Evolutionary conservation across 2,113 vertebrate species (phyloP).

Genomic region (Dicentrarchus labrax): DNA sequence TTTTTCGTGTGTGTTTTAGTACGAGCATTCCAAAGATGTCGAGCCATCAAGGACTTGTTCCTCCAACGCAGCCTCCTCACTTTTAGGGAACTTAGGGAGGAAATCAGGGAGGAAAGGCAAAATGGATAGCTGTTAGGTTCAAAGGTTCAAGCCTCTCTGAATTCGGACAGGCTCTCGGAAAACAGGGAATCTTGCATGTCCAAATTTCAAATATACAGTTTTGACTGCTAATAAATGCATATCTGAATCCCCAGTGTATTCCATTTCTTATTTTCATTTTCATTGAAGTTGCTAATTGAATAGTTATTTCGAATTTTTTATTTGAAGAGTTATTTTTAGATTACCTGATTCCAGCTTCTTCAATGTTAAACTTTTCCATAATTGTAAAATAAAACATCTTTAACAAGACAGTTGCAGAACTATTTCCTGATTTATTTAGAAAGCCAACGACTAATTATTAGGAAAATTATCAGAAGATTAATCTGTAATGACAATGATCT

Average conservation of each 20-base stretch:
- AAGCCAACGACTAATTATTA: no score
- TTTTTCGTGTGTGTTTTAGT: neutral
- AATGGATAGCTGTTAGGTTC: conserved; percentile 57
- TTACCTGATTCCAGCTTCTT: no score
- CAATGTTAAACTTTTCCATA: no score
- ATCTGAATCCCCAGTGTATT: neutral
- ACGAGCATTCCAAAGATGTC: conserved; percentile 64
- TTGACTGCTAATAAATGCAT: neutral
- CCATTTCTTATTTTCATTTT: no score
- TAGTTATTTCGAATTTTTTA: no score
- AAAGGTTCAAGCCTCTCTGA: conserved; percentile 60
- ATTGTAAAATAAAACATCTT: no score
- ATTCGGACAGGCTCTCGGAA: neutral
- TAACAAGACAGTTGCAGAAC: no score
- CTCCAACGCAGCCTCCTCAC: conserved; percentile 57
- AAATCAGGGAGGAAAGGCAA: conserved; percentile 59
- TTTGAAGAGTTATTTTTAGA: no score
- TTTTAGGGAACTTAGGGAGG: conserved; percentile 65
- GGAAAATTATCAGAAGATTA: no score
- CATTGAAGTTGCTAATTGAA: neutral
- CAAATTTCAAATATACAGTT: neutral
- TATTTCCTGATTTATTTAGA: no score
- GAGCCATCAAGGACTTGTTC: conserved; percentile 49
- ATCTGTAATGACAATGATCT: no score
- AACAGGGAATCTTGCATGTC: neutral